These are phyloP conservation scores for Rhinella marina DNA, from an alignment of 2,797 vertebrate genomes.

Conservation along the genomic window DNA sequence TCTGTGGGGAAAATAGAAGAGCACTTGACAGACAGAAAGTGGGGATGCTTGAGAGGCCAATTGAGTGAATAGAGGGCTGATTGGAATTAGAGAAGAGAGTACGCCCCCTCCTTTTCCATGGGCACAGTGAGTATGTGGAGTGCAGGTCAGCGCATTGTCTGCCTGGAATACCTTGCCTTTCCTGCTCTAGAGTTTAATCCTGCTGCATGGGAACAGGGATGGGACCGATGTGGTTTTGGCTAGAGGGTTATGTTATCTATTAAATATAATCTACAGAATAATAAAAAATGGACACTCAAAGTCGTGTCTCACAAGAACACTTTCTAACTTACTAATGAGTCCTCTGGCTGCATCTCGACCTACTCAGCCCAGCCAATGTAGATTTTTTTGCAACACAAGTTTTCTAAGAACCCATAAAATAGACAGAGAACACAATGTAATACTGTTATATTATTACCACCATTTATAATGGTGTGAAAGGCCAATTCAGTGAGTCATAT, in stretches of 20 bases:
- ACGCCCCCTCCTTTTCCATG: conserved; percentile 63
- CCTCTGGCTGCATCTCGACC: neutral
- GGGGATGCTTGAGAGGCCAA: conserved; percentile 83
- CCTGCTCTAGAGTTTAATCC: conserved; percentile 35
- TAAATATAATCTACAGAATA: neutral
- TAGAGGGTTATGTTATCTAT: neutral
- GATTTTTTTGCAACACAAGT: neutral
- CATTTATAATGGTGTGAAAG: neutral
- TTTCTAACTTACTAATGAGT: neutral
- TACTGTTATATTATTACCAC: neutral
- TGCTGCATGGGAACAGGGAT: conserved; percentile 19
- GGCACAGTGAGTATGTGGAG: conserved; percentile 42
- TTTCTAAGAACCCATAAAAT: neutral
- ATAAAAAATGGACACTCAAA: neutral
- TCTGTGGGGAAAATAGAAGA: conserved; percentile 84
- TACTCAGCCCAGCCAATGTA: neutral
- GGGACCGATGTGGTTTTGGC: neutral
- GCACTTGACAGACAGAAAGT: conserved; percentile 82
- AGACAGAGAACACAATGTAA: neutral
- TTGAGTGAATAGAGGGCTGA: conserved; percentile 84
- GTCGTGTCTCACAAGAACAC: neutral
- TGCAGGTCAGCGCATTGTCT: conserved; percentile 47
- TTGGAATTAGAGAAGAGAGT: conserved; percentile 77
- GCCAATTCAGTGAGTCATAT: neutral
- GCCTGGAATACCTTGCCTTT: conserved; percentile 37